Evolutionary conservation across 2,888 invertebrate species (phyloP), one percentile per base, ranked within the genome.

Genomic region (Chironomus tentans): DNA sequence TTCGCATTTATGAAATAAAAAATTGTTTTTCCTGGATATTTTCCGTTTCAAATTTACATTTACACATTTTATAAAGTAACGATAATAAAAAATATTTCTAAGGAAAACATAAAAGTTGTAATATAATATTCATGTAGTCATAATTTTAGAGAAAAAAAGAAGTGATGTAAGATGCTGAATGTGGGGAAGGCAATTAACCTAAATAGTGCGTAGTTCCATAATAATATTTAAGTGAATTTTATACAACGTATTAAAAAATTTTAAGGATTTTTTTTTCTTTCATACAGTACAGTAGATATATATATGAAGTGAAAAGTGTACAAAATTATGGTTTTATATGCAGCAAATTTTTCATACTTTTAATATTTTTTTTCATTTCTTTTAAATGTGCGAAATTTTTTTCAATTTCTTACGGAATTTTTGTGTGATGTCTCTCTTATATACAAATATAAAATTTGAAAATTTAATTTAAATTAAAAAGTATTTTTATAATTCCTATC

Each of bases 261-360:
- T 18, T 1, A 56, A 15, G 18, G 15, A 15, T 56, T 56, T 7
- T 28, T 28, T 28, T 56, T 56, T 56, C 56, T n/a, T 56, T 18
- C 56, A 56, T 56, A 56, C 56, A 10, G 38, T 38, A 38, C 7
- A 38, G 38, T 1, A 56, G 56, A 56, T 3, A 18, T n/a, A n/a
- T n/a, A n/a, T 15, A 56, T 38, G 38, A 38, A 38, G 10, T 56
- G 15, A 76, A 75, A 76, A 77, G 70, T 77, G 48, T 77, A 76
- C 73, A 70, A 48, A 73, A 15, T 68, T 56, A 22, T 24, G 7
- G 5, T 18, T 48, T 62, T 73, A 65, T 73, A 62, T 73, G 62
- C 73, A 73, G 73, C 73, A 62, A 73, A 73, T 73, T 70, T 70
- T 48, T 13, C 22, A 38, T 38, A 10, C 10, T 38, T 38, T 38